A percentile compares a stretch with the other conserved stretches of the same genome.
Conservation (phyloP, 35 echinoderm and acorn worm genomes). For the Lytechinus pictus region DNA sequence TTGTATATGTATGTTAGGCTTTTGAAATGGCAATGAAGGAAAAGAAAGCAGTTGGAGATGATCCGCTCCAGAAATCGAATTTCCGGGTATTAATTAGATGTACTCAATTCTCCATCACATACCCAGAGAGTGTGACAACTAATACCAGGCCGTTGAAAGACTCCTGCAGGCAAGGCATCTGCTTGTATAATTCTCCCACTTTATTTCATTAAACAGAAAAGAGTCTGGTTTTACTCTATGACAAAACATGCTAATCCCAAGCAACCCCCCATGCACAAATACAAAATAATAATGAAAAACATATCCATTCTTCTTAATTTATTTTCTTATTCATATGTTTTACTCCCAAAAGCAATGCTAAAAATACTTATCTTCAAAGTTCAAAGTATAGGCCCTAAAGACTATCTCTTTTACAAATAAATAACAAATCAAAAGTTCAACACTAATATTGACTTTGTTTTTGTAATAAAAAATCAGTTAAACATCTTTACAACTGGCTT, state of each 20-base stretch:
- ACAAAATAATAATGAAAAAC: too few species aligned
- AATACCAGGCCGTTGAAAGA: neutral
- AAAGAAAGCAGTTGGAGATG: neutral
- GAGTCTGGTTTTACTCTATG: neutral
- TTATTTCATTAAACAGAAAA: neutral
- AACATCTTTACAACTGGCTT: too few species aligned
- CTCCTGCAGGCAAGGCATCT: neutral
- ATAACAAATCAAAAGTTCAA: too few species aligned
- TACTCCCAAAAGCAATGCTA: too few species aligned
- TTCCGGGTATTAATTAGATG: slow-evolving; percentile 4
- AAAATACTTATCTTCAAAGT: too few species aligned
- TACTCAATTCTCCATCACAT: neutral
- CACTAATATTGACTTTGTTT: too few species aligned
- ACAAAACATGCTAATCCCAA: neutral
- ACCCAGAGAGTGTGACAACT: neutral
- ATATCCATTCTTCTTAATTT: too few species aligned
- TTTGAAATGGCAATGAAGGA: neutral
- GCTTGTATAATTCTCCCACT: neutral
- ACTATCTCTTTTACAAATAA: too few species aligned
- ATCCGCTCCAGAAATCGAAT: neutral
- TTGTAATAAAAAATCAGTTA: too few species aligned
- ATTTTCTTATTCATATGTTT: too few species aligned
- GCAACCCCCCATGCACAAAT: neutral
- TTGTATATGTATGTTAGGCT: too few species aligned
- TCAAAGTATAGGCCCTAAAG: too few species aligned